phyloP scores from a whole-genome alignment of 92 coral and sea anemone genomes.

The Parazoanthus swiftii region DNA sequence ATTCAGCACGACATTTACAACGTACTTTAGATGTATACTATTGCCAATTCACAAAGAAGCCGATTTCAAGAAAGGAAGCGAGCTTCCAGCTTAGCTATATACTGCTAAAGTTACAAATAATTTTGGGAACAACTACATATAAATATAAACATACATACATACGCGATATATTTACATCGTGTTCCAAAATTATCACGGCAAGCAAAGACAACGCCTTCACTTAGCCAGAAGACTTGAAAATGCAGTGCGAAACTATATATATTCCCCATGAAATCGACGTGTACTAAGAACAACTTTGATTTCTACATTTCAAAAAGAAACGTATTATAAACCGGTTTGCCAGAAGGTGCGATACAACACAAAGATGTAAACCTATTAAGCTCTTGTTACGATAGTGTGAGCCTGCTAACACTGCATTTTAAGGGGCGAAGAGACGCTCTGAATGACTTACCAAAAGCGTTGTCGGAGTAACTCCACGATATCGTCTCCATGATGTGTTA shows the following conservation, averaged over 20 bases:
- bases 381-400: background rate
- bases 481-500: slow-evolving; percentile 43
- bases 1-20: background rate
- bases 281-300: background rate
- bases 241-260: background rate
- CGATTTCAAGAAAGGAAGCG: background rate
- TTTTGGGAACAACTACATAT: background rate
- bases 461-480: slow-evolving; percentile 77
- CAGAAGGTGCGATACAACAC: background rate
- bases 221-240: background rate
- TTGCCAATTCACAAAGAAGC: background rate
- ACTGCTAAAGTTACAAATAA: background rate
- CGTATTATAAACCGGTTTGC: background rate
- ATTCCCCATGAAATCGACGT: background rate
- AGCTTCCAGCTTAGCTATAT: background rate
- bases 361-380: background rate
- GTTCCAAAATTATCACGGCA: background rate
- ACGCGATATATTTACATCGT: background rate
- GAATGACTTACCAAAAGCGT: slow-evolving; percentile 64
- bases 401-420: background rate
- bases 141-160: background rate
- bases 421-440: background rate
- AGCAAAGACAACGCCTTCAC: background rate
- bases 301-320: background rate
- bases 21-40: background rate